Base-by-base conservation (phyloP, 2,113 vertebrate genomes). In the Istiophorus platypterus region DNA sequence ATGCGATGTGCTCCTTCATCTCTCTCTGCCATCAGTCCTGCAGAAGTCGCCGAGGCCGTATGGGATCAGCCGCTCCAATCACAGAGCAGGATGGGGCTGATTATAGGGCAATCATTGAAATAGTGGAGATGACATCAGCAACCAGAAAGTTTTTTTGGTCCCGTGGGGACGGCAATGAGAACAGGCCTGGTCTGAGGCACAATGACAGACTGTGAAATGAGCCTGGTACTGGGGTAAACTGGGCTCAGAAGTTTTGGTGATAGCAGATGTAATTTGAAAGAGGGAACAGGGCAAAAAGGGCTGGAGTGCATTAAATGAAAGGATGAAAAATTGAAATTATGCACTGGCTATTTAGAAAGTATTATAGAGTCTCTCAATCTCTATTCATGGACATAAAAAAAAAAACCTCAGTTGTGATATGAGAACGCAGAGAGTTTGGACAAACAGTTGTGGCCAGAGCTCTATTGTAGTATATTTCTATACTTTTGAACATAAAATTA, bases 51-150 rank as follows among this genome's bases (percentile, higher is more conserved):
- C 5, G 20, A 73, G 81, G 85, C 82, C 86, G 87, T 80, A 63
- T 75, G 61, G 62, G 78, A 74, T 24, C 15, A 47, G 83, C 84
- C 59, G 61, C 86, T 89, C 72, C 87, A 76, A 92, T 92, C 92
- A 89, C 90, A 88, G 78, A 69, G 81, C 80, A 80, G 78, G 76
- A 61, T 52, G 18, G 37, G 51, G 59, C 81, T 92, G 88, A 95
- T 95, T 93, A 93, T 71, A 93, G 92, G 88, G 85, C 86, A 83
- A 82, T 71, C 73, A 71, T 64, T 88, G 69, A 58, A 67, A 81
- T 74, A 84, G 80, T 72, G 72, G 82, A 67, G 83, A 90, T 94
- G 93, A 93, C 91, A 93, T 94, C 92, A 93, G 78, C 77, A 37
- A 72, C 81, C 82, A n/a, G 90, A 75, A 87, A 86, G 89, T 51